Conservation (phyloP, 2,113 vertebrate genomes). For the Ceyx melanurus region DNA sequence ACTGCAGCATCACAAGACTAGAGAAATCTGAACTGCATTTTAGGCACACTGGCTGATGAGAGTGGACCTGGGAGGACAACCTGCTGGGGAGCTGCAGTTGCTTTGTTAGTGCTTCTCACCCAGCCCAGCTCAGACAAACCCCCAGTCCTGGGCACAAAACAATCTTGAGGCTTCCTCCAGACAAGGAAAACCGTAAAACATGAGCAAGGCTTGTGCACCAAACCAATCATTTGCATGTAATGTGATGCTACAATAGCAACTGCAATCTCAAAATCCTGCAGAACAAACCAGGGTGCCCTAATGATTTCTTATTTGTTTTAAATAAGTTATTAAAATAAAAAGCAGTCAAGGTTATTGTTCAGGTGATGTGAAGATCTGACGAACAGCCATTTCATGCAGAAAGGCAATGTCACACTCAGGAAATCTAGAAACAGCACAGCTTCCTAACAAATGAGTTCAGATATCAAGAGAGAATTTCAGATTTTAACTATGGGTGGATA, state of each 20-base stretch:
- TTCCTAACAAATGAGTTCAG: neutral
- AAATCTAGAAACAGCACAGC: neutral
- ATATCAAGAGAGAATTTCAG: neutral
- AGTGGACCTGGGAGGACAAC: neutral
- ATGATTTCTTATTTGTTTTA: neutral
- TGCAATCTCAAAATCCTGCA: neutral
- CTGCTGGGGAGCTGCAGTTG: neutral
- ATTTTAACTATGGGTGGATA: neutral
- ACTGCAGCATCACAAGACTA: neutral
- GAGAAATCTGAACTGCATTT: neutral
- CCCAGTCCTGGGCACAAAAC: neutral
- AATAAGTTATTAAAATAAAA: neutral
- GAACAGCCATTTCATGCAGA: neutral
- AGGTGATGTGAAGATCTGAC: neutral
- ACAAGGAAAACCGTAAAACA: neutral
- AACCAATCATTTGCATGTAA: neutral
- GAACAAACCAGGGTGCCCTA: neutral
- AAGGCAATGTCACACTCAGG: neutral
- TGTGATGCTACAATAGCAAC: neutral
- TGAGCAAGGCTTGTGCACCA: neutral
- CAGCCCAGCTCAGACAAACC: neutral
- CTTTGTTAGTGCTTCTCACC: neutral
- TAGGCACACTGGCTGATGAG: neutral
- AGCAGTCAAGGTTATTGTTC: neutral
- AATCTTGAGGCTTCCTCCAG: neutral